phyloP scores from a whole-genome alignment of 2,888 invertebrate species.

The Plagodis pulveraria region DNA sequence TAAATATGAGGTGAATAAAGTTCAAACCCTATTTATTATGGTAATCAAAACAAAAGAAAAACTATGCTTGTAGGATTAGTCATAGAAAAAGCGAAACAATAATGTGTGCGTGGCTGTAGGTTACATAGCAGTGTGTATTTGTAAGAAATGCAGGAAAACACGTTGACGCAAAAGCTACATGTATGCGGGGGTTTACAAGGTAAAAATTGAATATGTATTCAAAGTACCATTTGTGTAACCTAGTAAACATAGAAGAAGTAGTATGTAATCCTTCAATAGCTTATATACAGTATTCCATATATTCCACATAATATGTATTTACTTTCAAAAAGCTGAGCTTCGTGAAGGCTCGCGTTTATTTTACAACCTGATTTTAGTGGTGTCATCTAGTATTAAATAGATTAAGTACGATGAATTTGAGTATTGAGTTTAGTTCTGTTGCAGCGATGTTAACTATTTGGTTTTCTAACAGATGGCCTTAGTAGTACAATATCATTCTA shows the following conservation, averaged over 20 bases:
- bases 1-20: too few species aligned
- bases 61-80: conserved; percentile 8
- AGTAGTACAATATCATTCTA: too few species aligned
- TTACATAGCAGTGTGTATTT: conserved; percentile 9
- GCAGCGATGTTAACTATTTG: too few species aligned
- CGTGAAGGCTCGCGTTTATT: too few species aligned
- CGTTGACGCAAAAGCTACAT: conserved; percentile 33
- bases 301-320: too few species aligned
- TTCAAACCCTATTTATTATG: neutral
- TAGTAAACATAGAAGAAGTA: neutral
- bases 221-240: neutral
- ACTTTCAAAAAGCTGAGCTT: too few species aligned
- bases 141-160: conserved; percentile 45
- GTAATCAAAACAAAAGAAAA: conserved; percentile 2
- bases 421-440: too few species aligned
- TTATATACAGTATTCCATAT: too few species aligned
- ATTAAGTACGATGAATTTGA: too few species aligned
- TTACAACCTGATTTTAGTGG: too few species aligned
- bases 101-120: conserved; percentile 5
- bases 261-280: neutral
- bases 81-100: conserved; percentile 14
- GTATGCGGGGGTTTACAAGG: conserved; percentile 42
- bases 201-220: conserved; percentile 32
- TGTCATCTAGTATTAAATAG: too few species aligned
- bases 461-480: too few species aligned